These are phyloP conservation scores for Pyrrhosoma nymphula DNA, from an alignment of 2,888 invertebrate genomes.

Conservation along the genomic window DNA sequence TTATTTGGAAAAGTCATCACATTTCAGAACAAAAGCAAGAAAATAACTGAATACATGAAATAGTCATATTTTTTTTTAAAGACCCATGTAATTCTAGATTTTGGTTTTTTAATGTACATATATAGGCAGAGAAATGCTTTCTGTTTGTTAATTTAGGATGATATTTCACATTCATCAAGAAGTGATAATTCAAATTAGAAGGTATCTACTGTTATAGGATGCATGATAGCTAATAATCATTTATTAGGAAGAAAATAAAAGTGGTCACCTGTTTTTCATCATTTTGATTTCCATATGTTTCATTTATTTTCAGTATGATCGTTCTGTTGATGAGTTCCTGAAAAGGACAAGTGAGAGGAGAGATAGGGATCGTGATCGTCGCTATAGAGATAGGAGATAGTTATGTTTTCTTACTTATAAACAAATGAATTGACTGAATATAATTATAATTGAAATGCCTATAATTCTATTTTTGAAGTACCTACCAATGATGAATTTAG, in stretches of 20 bases:
- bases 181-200: no score
- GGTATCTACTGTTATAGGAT: no score
- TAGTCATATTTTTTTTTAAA: no score
- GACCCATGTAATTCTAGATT: no score
- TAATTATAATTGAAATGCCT: neutral
- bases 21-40: no score
- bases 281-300: neutral
- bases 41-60: no score
- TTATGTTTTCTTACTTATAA: neutral
- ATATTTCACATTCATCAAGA: no score
- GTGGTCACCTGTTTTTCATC: neutral
- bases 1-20: no score
- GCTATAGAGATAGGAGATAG: constrained; percentile 69
- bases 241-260: neutral
- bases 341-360: constrained; percentile 88
- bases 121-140: no score
- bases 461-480: constrained; percentile 22
- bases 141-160: no score
- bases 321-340: constrained; percentile 92
- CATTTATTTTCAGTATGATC: constrained; percentile 82
- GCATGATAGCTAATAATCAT: no score
- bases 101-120: no score
- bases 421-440: constrained; percentile 3
- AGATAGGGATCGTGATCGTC: constrained; percentile 78
- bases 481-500: neutral